phyloP scores from a whole-genome alignment of 2,888 invertebrate genomes.

The Melipona beecheii region DNA sequence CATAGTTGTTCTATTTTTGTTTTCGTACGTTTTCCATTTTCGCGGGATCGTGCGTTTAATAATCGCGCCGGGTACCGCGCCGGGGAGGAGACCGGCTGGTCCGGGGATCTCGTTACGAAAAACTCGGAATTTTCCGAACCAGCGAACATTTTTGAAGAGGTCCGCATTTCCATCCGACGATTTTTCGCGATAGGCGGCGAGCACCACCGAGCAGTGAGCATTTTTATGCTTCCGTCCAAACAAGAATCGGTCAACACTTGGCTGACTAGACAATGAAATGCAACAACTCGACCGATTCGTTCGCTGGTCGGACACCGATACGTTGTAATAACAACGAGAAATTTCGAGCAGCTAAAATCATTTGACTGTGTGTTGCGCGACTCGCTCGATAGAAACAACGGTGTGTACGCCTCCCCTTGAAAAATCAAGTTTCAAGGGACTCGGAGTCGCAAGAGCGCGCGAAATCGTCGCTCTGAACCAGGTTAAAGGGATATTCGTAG shows the following conservation, averaged over 20 bases:
- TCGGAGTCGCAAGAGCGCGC: background rate
- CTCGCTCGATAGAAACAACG: background rate
- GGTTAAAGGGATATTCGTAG: constrained; percentile 49
- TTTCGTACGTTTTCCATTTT: constrained; percentile 26
- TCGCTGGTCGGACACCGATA: background rate
- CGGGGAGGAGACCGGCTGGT: background rate
- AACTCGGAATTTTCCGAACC: constrained; percentile 30
- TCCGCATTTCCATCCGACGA: background rate
- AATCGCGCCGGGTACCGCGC: background rate
- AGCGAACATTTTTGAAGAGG: constrained; percentile 7
- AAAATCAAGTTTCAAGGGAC: constrained; percentile 64
- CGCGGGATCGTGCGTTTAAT: constrained; percentile 30
- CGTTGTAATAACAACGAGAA: background rate
- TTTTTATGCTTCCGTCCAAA: background rate
- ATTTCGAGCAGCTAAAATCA: background rate
- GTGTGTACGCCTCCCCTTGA: too few relatives aligned
- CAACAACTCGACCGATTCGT: background rate
- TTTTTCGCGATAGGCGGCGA: background rate
- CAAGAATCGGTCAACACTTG: constrained; percentile 15
- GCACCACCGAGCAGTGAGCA: background rate
- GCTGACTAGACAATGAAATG: background rate
- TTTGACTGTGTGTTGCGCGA: background rate
- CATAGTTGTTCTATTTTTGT: constrained; percentile 18
- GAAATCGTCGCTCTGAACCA: background rate
- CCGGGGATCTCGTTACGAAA: constrained; percentile 27